Percentiles rank a stretch among this genome's conserved stretches.
phyloP scores from a whole-genome alignment of 2,888 invertebrate species.

The Tridacna crocea region DNA sequence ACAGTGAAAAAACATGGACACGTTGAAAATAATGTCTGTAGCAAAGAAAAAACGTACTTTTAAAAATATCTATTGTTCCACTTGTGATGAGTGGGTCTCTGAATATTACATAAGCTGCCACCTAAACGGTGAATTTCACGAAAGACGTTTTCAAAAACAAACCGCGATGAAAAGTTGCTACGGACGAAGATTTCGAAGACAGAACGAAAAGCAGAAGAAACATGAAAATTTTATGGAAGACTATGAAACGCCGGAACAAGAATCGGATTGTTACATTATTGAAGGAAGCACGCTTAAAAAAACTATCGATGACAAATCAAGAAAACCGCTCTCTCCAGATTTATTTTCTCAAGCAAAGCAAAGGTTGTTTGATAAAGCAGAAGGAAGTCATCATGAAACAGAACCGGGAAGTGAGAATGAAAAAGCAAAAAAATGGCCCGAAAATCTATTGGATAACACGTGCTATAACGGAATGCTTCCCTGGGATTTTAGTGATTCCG shows the following conservation, averaged over 20 bases:
- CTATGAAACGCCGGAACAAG: not conserved
- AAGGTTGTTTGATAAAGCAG: not conserved
- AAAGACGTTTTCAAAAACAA: conserved; percentile 13
- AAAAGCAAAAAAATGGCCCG: not conserved
- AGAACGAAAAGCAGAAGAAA: too few species aligned
- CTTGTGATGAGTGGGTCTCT: conserved; percentile 7
- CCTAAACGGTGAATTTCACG: conserved; percentile 6
- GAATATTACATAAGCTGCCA: conserved; percentile 15
- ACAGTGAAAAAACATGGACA: conserved; percentile 12
- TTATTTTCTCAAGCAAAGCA: too few species aligned
- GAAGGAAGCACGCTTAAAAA: conserved; percentile 3
- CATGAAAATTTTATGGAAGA: too few species aligned
- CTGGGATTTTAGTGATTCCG: not conserved
- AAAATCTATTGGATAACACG: conserved; percentile 1
- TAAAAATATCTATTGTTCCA: conserved; percentile 10
- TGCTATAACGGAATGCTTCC: not conserved
- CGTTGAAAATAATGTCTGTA: not conserved
- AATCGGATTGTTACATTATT: not conserved
- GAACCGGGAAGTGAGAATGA: not conserved
- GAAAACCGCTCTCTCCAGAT: not conserved
- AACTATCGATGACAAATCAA: not conserved
- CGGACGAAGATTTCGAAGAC: too few species aligned
- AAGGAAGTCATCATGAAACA: not conserved
- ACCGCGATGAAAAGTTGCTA: not conserved
- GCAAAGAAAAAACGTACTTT: not conserved